Evolutionary conservation across 2,113 vertebrate species (phyloP).

Genomic region (Oriolus oriolus): DNA sequence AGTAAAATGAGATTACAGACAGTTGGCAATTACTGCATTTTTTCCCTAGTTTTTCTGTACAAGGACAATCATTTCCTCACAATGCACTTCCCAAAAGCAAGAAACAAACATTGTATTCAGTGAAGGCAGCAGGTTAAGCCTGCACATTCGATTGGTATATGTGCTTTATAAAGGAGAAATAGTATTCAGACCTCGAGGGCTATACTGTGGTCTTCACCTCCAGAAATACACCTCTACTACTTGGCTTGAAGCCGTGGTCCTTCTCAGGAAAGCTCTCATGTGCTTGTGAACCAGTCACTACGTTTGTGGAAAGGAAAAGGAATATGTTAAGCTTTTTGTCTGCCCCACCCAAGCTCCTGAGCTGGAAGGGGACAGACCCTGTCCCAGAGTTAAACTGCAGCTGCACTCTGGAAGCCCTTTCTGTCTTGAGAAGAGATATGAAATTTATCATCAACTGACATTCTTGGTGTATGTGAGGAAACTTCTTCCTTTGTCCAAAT

Average conservation of each 20-base stretch:
- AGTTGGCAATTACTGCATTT: background rate
- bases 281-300: background rate
- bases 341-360: background rate
- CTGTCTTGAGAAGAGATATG: background rate
- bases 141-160: background rate
- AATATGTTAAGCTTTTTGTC: background rate
- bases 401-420: background rate
- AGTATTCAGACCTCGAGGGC: background rate
- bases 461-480: background rate
- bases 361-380: background rate
- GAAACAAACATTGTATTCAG: background rate
- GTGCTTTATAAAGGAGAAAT: background rate
- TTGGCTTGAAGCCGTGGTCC: background rate
- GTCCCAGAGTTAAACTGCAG: background rate
- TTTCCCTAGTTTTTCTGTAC: background rate
- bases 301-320: background rate
- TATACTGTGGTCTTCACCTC: background rate
- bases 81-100: background rate
- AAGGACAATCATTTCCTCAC: background rate
- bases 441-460: background rate
- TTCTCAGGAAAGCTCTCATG: background rate
- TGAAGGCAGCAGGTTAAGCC: background rate
- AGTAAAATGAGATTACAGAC: background rate
- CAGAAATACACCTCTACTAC: rapidly evolving
- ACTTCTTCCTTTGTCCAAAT: background rate